Percentiles rank a stretch among this genome's conserved stretches.
Evolutionary conservation across 2,797 vertebrate genomes (phyloP).

Genomic region (Notoglanidium macrostoma): DNA sequence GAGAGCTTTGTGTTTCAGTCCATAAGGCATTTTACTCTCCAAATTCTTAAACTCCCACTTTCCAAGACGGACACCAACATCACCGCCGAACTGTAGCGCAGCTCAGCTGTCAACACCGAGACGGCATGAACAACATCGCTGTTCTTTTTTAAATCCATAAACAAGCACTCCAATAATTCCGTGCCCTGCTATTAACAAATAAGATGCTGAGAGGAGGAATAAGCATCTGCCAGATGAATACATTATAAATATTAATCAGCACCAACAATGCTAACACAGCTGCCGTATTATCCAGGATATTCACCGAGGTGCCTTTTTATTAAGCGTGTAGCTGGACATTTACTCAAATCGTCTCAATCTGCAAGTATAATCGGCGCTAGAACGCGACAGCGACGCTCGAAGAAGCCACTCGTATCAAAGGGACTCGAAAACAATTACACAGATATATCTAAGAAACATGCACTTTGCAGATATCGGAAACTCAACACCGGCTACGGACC

Average conservation of each 20-base stretch:
- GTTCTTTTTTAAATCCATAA: neutral
- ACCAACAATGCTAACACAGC: slow-evolving; percentile 3
- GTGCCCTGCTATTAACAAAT: neutral
- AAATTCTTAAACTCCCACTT: slow-evolving; percentile 62
- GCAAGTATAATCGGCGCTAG: neutral
- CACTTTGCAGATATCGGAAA: neutral
- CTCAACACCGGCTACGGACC: neutral
- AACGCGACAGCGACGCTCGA: neutral
- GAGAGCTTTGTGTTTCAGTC: slow-evolving; percentile 52
- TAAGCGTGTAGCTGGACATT: neutral
- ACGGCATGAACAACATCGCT: too few species aligned
- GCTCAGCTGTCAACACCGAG: neutral
- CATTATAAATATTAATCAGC: neutral
- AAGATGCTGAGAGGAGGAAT: slow-evolving; percentile 5
- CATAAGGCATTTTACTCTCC: slow-evolving; percentile 40
- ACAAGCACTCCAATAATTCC: slow-evolving; percentile 1
- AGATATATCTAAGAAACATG: neutral
- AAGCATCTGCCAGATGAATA: slow-evolving; percentile 13
- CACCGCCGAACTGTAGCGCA: neutral
- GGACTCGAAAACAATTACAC: neutral
- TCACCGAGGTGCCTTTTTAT: slow-evolving; percentile 5
- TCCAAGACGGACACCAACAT: slow-evolving; percentile 19
- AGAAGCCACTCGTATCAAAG: neutral
- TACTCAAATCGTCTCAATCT: neutral
- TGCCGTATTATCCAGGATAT: slow-evolving; percentile 1